These are phyloP conservation scores for Crotalus horridus DNA, from an alignment of 2,113 vertebrate genomes.

Conservation along the genomic window DNA sequence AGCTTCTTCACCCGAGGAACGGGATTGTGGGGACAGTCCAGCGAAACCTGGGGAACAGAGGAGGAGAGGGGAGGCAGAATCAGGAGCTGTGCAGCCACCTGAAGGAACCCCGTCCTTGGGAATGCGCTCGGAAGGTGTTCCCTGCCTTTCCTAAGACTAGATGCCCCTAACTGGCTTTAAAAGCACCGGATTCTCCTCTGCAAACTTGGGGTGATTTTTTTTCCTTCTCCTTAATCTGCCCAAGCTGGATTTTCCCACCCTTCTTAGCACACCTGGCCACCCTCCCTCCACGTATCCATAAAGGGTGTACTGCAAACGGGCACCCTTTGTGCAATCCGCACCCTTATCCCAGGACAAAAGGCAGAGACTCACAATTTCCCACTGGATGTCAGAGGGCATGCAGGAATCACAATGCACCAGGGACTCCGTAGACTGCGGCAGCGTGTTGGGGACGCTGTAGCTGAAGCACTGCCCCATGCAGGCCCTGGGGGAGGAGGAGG, in stretches of 20 bases:
- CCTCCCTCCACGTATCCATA: not conserved
- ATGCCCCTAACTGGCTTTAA: not conserved
- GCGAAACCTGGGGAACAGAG: slow-evolving; percentile 76
- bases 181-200: not conserved
- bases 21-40: slow-evolving; percentile 87
- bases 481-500: slow-evolving; percentile 72
- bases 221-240: not conserved
- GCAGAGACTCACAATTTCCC: slow-evolving; percentile 93
- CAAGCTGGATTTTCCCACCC: not conserved
- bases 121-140: not conserved
- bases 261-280: not conserved
- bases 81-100: too few relatives aligned
- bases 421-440: slow-evolving; percentile 96
- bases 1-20: slow-evolving; percentile 89
- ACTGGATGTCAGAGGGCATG: slow-evolving; percentile 94
- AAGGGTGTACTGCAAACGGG: not conserved
- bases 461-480: slow-evolving; percentile 99
- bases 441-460: slow-evolving; percentile 98
- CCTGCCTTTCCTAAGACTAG: not conserved
- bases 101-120: not conserved
- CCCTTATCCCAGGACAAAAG: not conserved
- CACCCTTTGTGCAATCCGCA: not conserved
- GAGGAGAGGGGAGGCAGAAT: not conserved
- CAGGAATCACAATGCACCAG: slow-evolving; percentile 98
- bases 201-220: not conserved